Conservation (phyloP, 2,797 vertebrate species). For the Pelodytes ibericus region DNA sequence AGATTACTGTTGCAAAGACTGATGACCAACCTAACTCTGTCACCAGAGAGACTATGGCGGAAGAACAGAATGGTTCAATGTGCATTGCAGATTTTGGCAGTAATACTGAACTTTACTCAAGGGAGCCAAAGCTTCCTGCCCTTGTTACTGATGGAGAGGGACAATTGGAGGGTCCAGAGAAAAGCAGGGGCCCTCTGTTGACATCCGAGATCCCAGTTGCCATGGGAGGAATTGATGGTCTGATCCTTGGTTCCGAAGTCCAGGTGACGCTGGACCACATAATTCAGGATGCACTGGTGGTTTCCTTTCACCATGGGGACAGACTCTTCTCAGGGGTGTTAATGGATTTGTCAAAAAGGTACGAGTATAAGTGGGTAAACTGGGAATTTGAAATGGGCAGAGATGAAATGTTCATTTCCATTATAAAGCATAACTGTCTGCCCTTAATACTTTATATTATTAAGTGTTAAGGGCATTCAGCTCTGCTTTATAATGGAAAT, state of each 20-base stretch:
- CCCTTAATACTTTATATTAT: too few species aligned
- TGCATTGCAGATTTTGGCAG: neutral
- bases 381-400: too few species aligned
- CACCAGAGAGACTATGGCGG: neutral
- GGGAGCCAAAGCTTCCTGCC: neutral
- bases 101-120: neutral
- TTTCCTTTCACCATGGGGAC: conserved; percentile 91
- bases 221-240: conserved; percentile 64
- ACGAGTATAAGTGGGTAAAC: conserved; percentile 55
- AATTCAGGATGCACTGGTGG: conserved; percentile 95
- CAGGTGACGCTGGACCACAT: conserved; percentile 94
- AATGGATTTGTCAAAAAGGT: conserved; percentile 96
- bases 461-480: too few species aligned
- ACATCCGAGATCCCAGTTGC: conserved; percentile 52
- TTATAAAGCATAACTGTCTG: too few species aligned
- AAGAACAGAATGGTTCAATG: neutral
- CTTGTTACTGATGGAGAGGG: neutral
- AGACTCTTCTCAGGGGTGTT: conserved; percentile 94
- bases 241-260: conserved; percentile 89
- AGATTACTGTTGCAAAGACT: neutral
- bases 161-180: conserved; percentile 6
- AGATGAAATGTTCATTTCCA: too few species aligned
- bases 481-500: too few species aligned
- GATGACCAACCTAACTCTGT: neutral
- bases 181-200: conserved; percentile 31